phyloP scores from a whole-genome alignment of 2,888 invertebrate genomes.

The Caenorhabditis uteleia region DNA sequence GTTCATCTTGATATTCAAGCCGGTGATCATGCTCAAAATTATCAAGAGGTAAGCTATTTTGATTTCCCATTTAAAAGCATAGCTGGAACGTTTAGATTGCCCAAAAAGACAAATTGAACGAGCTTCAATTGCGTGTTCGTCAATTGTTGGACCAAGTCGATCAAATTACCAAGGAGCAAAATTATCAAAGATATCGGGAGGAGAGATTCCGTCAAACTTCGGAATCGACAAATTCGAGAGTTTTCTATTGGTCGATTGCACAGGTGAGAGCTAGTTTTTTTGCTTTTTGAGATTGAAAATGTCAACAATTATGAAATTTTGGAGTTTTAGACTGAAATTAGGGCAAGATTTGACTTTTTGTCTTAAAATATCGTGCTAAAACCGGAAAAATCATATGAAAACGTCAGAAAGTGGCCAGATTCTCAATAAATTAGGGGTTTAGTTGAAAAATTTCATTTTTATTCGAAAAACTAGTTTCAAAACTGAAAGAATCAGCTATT shows the following conservation, averaged over 20 bases:
- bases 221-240: conserved; percentile 93
- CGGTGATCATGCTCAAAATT: conserved; percentile 97
- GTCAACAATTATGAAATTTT: no score
- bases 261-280: no score
- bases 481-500: not conserved
- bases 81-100: conserved; percentile 81
- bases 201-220: conserved; percentile 96
- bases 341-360: not conserved
- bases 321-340: no score
- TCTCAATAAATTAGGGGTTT: not conserved
- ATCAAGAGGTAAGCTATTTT: conserved; percentile 80
- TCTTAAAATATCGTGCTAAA: conserved; percentile 1
- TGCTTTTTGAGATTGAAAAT: no score
- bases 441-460: not conserved
- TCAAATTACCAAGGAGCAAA: conserved; percentile 99
- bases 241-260: conserved; percentile 82
- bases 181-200: conserved; percentile 89
- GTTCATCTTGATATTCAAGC: conserved; percentile 98
- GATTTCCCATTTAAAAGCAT: not conserved
- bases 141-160: conserved; percentile 96
- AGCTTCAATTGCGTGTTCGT: conserved; percentile 89
- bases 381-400: not conserved
- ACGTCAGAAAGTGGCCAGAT: not conserved
- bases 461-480: not conserved
- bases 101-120: conserved; percentile 93